Evolutionary conservation across 1,140 invertebrate species (phyloP), one percentile per base, ranked within the genome.

Genomic region (Whitmania pigra): DNA sequence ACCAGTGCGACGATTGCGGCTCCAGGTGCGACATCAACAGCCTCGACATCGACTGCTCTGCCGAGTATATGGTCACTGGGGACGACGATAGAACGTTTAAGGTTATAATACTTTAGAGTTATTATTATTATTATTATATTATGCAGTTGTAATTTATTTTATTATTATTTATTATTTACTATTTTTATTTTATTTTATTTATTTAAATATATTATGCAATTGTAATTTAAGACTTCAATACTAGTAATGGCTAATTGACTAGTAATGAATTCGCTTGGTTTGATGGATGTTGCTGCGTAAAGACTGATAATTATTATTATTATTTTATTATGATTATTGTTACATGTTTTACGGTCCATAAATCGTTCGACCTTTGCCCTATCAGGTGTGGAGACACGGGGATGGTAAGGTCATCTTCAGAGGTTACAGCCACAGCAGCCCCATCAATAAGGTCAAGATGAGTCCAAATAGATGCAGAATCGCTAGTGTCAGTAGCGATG

Each of bases 41-140:
- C 15, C 75, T 94, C 9, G 87, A 91, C 74, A 88, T 93, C 13
- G 87, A 88, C 55, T 73, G 80, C 0, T 86, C 89, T 77, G 90
- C 90, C 0, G 84, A 86, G 69, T 84, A 86, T 69, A 90, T 94
- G 80, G 87, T 91, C 7, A 92, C 90, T 27, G 92, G 90, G n/a
- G 89, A 89, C 7, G 90, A 89, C 77, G 92, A 96, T 82, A 88
- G 89, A 75, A 86, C 89, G 73, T 85, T 96, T 2, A 94, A 93
- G 84, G 89, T 89, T 82, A 25, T 3, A 49, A 49, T 1, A n/a
- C n/a, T n/a, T n/a, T n/a, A n/a, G n/a, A n/a, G n/a, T n/a, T n/a
- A n/a, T n/a, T n/a, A n/a, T n/a, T n/a, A n/a, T n/a, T n/a, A n/a
- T n/a, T n/a, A n/a, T n/a, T n/a, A n/a, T n/a, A n/a, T n/a, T n/a